Conservation (phyloP, 2,888 invertebrate genomes). For the Pristionchus entomophagus region DNA sequence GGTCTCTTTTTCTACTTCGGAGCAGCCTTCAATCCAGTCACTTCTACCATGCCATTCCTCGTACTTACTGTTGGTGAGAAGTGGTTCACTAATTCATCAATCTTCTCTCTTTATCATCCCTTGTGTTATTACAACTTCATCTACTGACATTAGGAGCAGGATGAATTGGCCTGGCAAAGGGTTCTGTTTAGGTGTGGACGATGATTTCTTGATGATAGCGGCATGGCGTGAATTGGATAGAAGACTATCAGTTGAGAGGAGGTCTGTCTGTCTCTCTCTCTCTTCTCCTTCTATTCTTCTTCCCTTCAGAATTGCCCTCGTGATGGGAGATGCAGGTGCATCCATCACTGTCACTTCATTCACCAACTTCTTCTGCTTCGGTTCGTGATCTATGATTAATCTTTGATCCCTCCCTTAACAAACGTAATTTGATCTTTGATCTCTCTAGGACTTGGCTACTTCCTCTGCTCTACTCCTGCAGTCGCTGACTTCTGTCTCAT, state of each 20-base stretch:
- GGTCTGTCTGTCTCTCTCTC: neutral
- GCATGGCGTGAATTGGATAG: conserved; percentile 74
- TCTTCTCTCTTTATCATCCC: too few species aligned
- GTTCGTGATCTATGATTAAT: conserved; percentile 48
- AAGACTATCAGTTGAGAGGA: conserved; percentile 57
- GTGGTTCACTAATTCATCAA: too few species aligned
- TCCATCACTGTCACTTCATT: conserved; percentile 75
- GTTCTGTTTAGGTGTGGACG: conserved; percentile 68
- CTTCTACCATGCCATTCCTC: conserved; percentile 75
- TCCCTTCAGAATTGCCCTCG: conserved; percentile 64
- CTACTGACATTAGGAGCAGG: neutral
- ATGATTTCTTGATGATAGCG: conserved; percentile 74
- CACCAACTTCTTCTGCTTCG: conserved; percentile 76
- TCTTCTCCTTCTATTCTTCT: neutral
- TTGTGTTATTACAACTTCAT: too few species aligned
- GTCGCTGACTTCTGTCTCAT: conserved; percentile 75
- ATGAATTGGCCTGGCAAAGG: neutral
- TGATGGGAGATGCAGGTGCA: conserved; percentile 75
- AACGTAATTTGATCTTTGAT: too few species aligned
- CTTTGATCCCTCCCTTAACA: neutral
- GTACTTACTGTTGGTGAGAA: conserved; percentile 70
- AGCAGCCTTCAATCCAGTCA: conserved; percentile 73
- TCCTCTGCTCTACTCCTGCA: conserved; percentile 74
- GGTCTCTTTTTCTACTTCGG: conserved; percentile 73
- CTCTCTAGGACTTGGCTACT: conserved; percentile 70